Base-by-base conservation (phyloP, 1,140 invertebrate genomes). In the Cyphomyrmex costatus region DNA sequence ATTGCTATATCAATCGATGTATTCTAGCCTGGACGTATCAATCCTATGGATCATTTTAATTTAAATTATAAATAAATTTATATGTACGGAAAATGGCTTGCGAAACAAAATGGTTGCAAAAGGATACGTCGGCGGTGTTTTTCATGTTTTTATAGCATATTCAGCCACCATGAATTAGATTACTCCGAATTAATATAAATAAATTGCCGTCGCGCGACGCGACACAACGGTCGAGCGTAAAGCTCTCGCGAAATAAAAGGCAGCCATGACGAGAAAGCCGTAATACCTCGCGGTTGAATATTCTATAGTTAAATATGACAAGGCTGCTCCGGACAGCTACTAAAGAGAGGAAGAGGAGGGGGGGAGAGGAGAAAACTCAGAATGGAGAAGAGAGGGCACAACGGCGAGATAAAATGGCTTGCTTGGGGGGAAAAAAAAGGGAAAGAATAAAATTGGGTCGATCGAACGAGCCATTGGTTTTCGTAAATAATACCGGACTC, bases 291-390 rank as follows among this genome's bases (percentile, higher is more conserved):
- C 53, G 79, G 79, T 73, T 82, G 79, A 82, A 71, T 82, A 82
- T 82, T 82, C 79, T 73, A 80, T 80, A 82, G 79, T 83, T 73
- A 56, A 83, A 74, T 83, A 83, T 74, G 79, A 83, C 79, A 74
- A 83, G 79, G 53, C 68, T 83, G 79, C 68, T 83, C 14, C 79
- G 53, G 68, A 85, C 71, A 85, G 73, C 73, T 27, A 63, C 24
- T 27, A n/a, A 3, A 16, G 58, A n/a, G 42, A 10, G 12, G 4
- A 8, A 0, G 68, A 8, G 19, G 0, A 19, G 51, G 10, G 33
- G 42, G 5, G n/a, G 51, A 27, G 12, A 7, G n/a, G 14, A 19
- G 61, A 19, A 46, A 5, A 21, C 27, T 53, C 3, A 30, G n/a
- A 42, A 73, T 33, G 14, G 19, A 6, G 30, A 51, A 42, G 16